phyloP scores from a whole-genome alignment of 2,797 vertebrate species.

The Epinephelus awoara region DNA sequence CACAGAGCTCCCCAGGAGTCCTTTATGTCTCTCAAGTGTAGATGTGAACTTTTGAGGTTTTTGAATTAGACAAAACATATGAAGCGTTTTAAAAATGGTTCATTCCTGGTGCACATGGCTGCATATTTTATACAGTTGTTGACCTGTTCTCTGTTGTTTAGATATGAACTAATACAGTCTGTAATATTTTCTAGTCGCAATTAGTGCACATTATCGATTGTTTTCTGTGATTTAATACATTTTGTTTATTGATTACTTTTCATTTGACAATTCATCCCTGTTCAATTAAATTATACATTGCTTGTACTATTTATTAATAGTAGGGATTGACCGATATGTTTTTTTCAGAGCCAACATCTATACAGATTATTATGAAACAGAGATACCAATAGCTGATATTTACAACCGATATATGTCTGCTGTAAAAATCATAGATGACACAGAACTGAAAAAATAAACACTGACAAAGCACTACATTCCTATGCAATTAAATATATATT shows the following conservation, averaged over 20 bases:
- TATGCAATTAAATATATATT: no score
- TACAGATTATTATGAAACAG: no score
- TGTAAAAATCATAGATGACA: no score
- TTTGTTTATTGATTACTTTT: neutral
- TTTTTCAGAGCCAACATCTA: no score
- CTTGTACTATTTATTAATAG: neutral
- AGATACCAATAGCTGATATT: no score
- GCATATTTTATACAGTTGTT: neutral
- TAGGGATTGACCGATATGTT: no score
- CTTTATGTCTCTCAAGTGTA: no score
- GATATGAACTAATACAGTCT: neutral
- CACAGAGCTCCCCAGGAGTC: no score
- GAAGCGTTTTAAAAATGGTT: neutral
- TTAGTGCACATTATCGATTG: neutral
- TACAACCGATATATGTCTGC: no score
- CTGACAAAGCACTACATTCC: no score
- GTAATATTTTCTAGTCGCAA: neutral
- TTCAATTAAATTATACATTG: neutral
- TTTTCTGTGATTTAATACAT: neutral
- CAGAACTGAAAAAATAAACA: no score
- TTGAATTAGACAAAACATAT: neutral
- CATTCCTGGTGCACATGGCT: neutral
- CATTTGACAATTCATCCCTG: neutral
- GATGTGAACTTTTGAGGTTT: neutral
- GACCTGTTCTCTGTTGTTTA: neutral